Conservation (phyloP, 2,113 vertebrate species). For the Grammomys surdaster region DNA sequence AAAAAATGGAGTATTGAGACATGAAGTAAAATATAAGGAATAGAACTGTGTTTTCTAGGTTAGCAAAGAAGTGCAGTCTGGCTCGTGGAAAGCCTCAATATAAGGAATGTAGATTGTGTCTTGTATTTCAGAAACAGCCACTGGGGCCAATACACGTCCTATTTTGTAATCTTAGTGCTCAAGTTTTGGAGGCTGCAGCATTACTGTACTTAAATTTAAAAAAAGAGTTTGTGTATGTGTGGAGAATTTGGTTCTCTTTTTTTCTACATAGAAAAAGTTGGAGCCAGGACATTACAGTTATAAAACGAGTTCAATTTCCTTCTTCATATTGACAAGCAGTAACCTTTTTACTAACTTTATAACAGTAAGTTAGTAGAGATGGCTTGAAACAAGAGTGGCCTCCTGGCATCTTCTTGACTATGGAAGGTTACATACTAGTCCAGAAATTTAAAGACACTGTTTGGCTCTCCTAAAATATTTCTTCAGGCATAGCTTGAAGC, state of each 20-base stretch:
- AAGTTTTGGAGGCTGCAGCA: background rate
- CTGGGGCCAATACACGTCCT: background rate
- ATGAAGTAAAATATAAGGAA: background rate
- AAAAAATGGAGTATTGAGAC: background rate
- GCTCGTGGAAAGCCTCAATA: background rate
- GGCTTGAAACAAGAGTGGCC: background rate
- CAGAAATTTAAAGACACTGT: background rate
- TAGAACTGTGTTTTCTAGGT: background rate
- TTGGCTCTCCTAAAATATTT: background rate
- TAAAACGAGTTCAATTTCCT: background rate
- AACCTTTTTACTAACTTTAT: background rate
- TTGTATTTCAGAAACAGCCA: background rate
- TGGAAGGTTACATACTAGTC: background rate
- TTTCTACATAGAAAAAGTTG: conserved; percentile 48
- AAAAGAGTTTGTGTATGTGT: background rate
- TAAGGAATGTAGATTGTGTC: background rate
- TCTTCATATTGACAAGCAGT: background rate
- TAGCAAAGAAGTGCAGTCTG: background rate
- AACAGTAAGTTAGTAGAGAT: background rate
- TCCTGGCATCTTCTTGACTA: background rate
- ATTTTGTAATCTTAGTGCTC: background rate
- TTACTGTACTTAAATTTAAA: background rate
- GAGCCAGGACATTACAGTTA: background rate
- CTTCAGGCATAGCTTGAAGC: background rate
- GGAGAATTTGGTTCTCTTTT: background rate